These are phyloP conservation scores for Phthorimaea operculella DNA, from an alignment of 1,140 invertebrate species.

Conservation along the genomic window DNA sequence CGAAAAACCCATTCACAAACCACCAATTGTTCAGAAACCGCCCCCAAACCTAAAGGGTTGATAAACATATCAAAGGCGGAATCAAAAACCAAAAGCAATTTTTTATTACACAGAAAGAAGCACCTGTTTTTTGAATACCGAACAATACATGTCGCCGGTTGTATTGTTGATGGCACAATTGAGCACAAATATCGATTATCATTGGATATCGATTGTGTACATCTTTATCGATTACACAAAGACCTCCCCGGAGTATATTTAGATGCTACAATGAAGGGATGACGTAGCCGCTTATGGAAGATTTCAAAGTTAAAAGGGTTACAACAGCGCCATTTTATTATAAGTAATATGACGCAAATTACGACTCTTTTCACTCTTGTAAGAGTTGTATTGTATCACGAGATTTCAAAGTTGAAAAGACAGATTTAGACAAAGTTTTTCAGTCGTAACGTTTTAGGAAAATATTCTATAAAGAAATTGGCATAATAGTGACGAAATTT, in stretches of 20 bases:
- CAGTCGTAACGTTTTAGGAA: too few species aligned
- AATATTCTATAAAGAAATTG: too few species aligned
- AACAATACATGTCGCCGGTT: conserved; percentile 35
- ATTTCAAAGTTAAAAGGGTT: too few species aligned
- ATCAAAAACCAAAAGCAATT: not conserved
- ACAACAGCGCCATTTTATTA: too few species aligned
- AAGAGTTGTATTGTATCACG: too few species aligned
- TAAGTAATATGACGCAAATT: too few species aligned
- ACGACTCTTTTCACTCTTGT: too few species aligned
- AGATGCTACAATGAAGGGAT: conserved; percentile 22
- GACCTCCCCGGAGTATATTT: conserved; percentile 43
- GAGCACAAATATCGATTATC: conserved; percentile 58
- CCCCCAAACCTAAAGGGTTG: conserved; percentile 58
- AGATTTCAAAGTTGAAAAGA: too few species aligned
- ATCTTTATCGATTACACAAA: conserved; percentile 34
- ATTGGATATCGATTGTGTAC: conserved; percentile 38
- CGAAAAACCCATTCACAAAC: conserved; percentile 53
- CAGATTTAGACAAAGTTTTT: too few species aligned
- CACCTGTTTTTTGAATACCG: conserved; percentile 53
- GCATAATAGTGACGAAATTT: too few species aligned
- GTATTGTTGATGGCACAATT: conserved; percentile 51
- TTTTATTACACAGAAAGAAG: conserved; percentile 31
- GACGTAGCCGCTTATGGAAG: conserved; percentile 6
- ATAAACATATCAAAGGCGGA: conserved; percentile 62
- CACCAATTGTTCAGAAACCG: conserved; percentile 53